Evolutionary conservation across 2,797 vertebrate genomes (phyloP), one percentile per base, ranked within the genome.

Genomic region (Chromis chromis): DNA sequence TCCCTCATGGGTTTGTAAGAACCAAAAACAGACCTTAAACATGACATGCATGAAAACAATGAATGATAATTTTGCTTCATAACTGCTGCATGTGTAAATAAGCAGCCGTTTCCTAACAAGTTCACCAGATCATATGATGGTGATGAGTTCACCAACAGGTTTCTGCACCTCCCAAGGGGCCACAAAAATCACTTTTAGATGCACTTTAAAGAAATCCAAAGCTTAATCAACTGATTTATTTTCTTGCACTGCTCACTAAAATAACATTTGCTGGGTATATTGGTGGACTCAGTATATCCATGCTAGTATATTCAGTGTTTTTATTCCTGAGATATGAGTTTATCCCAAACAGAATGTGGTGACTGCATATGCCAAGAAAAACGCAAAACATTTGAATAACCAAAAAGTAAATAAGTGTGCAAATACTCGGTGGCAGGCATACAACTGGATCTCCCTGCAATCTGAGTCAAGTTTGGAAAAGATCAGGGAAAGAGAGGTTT

Each of bases 401-500:
- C 58, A 55, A 42, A 64, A 58, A 70, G 70, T 73, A 78, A 86
- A 83, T 64, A 22, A 56, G 28, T 57, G 61, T 14, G 50, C 39
- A 74, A 70, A 77, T 49, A 60, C 33, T 52, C 48, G 40, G 31
- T 19, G 21, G 36, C 69, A 76, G 65, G 17, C 31, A 21, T 33
- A 40, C n/a, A 36, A 49, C 53, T 16, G 19, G 40, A 77, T 70
- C 65, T 52, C 44, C 22, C 52, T 33, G 61, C 59, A 76, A 57
- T 70, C 69, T 83, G 72, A 53, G 17, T 4, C 4, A 55, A 66
- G 56, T 79, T 71, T 78, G 65, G 46, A 57, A 31, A 78, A 39
- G 71, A 83, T 89, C 46, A 77, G 48, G 33, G 48, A 58, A 81
- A 64, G 48, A 70, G 12, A 68, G 33, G 50, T 72, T 83, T 74